Percentiles rank a stretch among this genome's conserved stretches.
Conservation (phyloP, 2,888 invertebrate species). For the Andrena haemorrhoa region DNA sequence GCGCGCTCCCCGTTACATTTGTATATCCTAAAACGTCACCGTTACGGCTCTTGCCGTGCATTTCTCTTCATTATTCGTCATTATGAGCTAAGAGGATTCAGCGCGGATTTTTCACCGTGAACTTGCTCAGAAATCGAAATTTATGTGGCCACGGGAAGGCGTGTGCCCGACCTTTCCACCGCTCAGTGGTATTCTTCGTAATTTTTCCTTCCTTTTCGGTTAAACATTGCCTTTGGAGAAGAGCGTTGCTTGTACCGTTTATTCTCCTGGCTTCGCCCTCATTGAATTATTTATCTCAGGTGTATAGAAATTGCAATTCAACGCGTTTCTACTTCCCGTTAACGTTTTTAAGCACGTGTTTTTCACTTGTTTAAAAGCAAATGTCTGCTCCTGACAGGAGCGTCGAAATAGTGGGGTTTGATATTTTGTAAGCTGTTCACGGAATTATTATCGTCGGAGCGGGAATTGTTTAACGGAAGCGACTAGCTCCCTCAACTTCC, state of each 20-base stretch:
- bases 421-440: background rate
- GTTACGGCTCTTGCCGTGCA: conserved; percentile 28
- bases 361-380: too few relatives aligned
- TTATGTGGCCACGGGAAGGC: conserved; percentile 35
- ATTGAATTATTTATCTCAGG: too few relatives aligned
- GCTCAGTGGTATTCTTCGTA: background rate
- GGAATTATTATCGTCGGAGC: background rate
- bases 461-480: background rate
- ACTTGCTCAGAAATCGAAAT: conserved; percentile 59
- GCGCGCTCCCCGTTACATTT: conserved; percentile 24
- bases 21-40: conserved; percentile 50
- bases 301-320: too few relatives aligned
- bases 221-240: background rate
- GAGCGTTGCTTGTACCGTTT: background rate
- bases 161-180: background rate
- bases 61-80: conserved; percentile 55
- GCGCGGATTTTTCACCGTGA: conserved; percentile 45
- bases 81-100: conserved; percentile 59
- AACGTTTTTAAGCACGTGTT: too few relatives aligned
- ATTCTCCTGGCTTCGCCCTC: too few relatives aligned
- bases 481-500: too few relatives aligned
- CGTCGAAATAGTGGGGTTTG: background rate
- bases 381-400: background rate
- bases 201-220: background rate
- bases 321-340: too few relatives aligned